Evolutionary conservation across 2,888 invertebrate species (phyloP).

Genomic region (Criorhina ranunculi): DNA sequence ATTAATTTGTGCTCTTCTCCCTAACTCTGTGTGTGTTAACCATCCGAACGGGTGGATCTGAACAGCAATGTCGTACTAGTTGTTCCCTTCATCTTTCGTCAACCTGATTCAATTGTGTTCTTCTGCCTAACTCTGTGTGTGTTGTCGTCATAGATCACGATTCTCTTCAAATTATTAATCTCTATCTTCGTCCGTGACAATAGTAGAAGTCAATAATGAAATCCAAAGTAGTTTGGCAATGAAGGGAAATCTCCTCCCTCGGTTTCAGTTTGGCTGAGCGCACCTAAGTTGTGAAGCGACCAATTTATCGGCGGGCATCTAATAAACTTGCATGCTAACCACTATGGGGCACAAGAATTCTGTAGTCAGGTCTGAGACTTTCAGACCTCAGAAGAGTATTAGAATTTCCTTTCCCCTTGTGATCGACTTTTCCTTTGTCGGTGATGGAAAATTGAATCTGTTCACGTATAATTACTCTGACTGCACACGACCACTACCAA

Average conservation of each 20-base stretch:
- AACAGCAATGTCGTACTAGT: slow-evolving; percentile 1
- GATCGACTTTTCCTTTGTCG: slow-evolving; percentile 71
- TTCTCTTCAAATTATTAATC: slow-evolving; percentile 69
- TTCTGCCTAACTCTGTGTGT: not conserved
- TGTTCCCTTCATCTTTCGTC: slow-evolving; percentile 33
- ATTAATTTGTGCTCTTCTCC: slow-evolving; percentile 55
- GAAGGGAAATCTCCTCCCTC: slow-evolving; percentile 16
- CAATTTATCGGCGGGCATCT: slow-evolving; percentile 64
- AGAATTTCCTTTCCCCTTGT: slow-evolving; percentile 40
- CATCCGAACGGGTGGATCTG: slow-evolving; percentile 39
- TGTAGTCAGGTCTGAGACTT: slow-evolving; percentile 13
- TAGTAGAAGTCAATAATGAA: slow-evolving; percentile 61
- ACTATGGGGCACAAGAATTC: slow-evolving; percentile 26
- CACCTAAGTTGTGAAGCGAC: slow-evolving; percentile 11
- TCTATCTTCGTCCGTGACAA: slow-evolving; percentile 69
- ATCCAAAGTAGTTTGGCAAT: slow-evolving; percentile 7
- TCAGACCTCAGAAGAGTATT: slow-evolving; percentile 42
- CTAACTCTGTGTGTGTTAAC: not conserved
- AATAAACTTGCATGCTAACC: slow-evolving; percentile 49
- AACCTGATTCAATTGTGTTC: slow-evolving; percentile 64
- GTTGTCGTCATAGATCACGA: slow-evolving; percentile 74
- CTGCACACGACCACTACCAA: slow-evolving; percentile 44
- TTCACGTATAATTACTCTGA: slow-evolving; percentile 63
- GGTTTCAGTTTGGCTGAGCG: slow-evolving; percentile 22
- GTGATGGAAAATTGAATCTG: slow-evolving; percentile 52